Conservation (phyloP, 1,140 invertebrate genomes). For the Drosophila yakuba region DNA sequence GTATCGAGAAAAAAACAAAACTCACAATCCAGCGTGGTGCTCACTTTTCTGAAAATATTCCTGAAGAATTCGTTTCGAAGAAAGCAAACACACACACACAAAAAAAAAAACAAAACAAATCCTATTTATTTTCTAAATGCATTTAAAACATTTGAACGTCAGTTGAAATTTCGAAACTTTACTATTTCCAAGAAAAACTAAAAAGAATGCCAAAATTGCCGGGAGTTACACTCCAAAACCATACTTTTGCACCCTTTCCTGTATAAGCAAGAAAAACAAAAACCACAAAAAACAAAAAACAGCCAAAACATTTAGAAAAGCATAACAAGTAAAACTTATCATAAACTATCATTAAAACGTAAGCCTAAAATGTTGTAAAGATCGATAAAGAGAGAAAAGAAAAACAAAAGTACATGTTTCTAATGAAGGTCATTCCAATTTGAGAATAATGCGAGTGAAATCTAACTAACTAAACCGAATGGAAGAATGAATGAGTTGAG, state of each 20-base stretch:
- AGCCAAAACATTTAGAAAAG: conserved; percentile 58
- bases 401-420: conserved; percentile 80
- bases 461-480: conserved; percentile 60
- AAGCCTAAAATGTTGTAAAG: conserved; percentile 67
- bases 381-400: conserved; percentile 47
- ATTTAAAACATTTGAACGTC: conserved; percentile 79
- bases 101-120: conserved; percentile 48
- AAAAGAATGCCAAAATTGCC: conserved; percentile 76
- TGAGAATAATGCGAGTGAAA: conserved; percentile 81
- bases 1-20: conserved; percentile 14
- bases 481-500: conserved; percentile 61
- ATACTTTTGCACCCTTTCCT: conserved; percentile 73
- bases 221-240: conserved; percentile 67
- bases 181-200: conserved; percentile 69
- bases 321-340: conserved; percentile 41
- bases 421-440: conserved; percentile 83
- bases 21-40: conserved; percentile 62
- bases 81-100: conserved; percentile 28
- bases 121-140: conserved; percentile 83
- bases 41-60: conserved; percentile 72
- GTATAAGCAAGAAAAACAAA: conserved; percentile 58
- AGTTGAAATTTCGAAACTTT: conserved; percentile 74
- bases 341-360: conserved; percentile 49
- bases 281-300: conserved; percentile 34
- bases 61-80: conserved; percentile 66